Conservation (phyloP, 2,113 vertebrate species). For the Myotis brandtii region DNA sequence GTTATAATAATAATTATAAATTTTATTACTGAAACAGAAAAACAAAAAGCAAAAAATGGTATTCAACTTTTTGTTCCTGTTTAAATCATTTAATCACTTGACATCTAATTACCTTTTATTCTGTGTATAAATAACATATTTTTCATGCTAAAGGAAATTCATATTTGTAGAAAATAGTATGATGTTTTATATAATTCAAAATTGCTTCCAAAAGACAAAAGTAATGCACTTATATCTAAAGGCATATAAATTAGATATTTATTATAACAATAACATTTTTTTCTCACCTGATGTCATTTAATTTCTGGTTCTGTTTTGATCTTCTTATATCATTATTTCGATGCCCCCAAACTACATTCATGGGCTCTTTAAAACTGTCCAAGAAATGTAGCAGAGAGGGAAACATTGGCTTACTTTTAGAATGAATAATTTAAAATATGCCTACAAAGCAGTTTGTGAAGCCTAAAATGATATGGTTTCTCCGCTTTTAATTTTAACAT, state of each 20-base stretch:
- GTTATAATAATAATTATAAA: not conserved
- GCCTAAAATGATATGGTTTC: constrained; percentile 16
- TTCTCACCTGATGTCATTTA: constrained; percentile 79
- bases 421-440: constrained; percentile 69
- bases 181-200: constrained; percentile 34
- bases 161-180: not conserved
- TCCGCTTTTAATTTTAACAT: constrained; percentile 59
- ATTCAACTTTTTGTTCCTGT: not conserved
- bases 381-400: constrained; percentile 82
- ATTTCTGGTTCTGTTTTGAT: constrained; percentile 81
- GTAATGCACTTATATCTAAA: constrained; percentile 59
- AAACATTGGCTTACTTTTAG: constrained; percentile 78
- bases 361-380: constrained; percentile 82
- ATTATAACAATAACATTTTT: constrained; percentile 74
- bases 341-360: constrained; percentile 82
- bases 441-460: constrained; percentile 72
- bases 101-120: not conserved
- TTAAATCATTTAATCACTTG: constrained; percentile 9
- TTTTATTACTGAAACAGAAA: constrained; percentile 14
- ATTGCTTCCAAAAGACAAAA: constrained; percentile 31
- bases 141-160: not conserved
- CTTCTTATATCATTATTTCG: constrained; percentile 80
- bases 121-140: not conserved
- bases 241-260: constrained; percentile 57
- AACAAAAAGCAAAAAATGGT: not conserved